phyloP scores from a whole-genome alignment of 2,797 vertebrate species.

The Ptychobarbus kaznakovi region DNA sequence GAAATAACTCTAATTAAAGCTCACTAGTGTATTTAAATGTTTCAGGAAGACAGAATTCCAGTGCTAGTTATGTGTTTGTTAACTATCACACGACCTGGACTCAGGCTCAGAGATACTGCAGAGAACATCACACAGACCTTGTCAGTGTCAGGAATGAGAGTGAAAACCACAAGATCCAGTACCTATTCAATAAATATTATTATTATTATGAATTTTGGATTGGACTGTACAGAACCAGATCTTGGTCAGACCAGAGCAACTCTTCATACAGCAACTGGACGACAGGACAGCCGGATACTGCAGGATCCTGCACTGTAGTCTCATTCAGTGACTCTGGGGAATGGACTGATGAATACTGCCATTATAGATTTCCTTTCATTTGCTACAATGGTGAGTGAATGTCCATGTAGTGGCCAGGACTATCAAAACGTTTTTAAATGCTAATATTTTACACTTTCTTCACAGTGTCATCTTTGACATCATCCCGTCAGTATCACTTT shows the following conservation, averaged over 20 bases:
- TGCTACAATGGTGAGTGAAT: conserved; percentile 41
- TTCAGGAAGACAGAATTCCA: conserved; percentile 35
- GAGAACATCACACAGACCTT: conserved; percentile 29
- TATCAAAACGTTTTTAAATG: background rate
- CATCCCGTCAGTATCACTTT: conserved; percentile 54
- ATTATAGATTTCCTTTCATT: background rate
- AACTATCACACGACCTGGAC: conserved; percentile 3
- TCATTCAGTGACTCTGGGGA: conserved; percentile 10
- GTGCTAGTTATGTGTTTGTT: background rate
- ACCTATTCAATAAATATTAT: background rate
- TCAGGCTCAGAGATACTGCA: conserved; percentile 13
- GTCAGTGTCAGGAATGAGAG: conserved; percentile 17
- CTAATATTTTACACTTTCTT: background rate
- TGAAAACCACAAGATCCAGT: conserved; percentile 28
- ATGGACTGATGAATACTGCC: conserved; percentile 43
- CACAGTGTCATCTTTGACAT: background rate
- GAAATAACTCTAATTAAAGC: background rate
- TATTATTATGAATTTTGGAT: background rate
- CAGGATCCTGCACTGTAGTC: background rate
- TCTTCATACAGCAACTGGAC: conserved; percentile 50
- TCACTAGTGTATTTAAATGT: background rate
- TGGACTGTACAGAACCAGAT: conserved; percentile 51
- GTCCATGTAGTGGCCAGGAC: background rate
- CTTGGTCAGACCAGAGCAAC: conserved; percentile 47
- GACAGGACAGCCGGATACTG: accelerated